These are phyloP conservation scores for Oncorhynchus masou DNA, from an alignment of 2,113 vertebrate species.

Conservation along the genomic window DNA sequence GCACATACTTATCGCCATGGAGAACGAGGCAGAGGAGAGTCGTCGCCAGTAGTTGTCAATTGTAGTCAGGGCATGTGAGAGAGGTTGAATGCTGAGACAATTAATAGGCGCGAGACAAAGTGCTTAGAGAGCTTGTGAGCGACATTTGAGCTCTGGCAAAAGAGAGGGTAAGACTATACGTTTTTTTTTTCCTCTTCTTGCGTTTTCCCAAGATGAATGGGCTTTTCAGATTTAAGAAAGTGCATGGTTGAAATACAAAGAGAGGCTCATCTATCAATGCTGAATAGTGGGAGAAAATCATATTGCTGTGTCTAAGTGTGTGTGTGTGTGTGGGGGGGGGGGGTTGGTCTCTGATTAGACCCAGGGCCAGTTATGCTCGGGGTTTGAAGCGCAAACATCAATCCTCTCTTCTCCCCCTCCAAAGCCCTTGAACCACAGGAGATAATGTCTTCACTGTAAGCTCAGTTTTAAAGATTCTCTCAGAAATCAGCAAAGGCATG, in stretches of 20 bases:
- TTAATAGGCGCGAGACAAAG: conserved; percentile 64
- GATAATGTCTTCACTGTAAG: conserved; percentile 65
- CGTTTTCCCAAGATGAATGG: conserved; percentile 73
- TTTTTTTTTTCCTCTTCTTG: conserved; percentile 39
- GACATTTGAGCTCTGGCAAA: conserved; percentile 61
- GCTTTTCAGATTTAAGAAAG: conserved; percentile 79
- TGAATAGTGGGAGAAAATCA: conserved; percentile 77
- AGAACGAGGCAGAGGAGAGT: conserved; percentile 24
- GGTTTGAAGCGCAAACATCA: conserved; percentile 67
- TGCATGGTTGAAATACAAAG: conserved; percentile 74
- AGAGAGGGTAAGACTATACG: conserved; percentile 36
- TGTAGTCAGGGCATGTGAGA: conserved; percentile 56
- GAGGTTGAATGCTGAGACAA: conserved; percentile 45
- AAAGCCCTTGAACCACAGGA: conserved; percentile 71
- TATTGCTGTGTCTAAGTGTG: conserved; percentile 48
- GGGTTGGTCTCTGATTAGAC: conserved; percentile 74
- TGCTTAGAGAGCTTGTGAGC: conserved; percentile 63
- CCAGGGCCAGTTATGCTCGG: conserved; percentile 62
- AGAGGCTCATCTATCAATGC: conserved; percentile 75
- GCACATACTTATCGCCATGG: conserved; percentile 26
- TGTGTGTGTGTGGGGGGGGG: conserved; percentile 17
- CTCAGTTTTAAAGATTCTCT: conserved; percentile 57
- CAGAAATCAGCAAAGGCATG: conserved; percentile 44
- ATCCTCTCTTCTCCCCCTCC: conserved; percentile 64
- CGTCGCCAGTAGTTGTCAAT: neutral